phyloP scores from a whole-genome alignment of 53 echinoderm and acorn worm genomes.

The Pentamera pediparva region DNA sequence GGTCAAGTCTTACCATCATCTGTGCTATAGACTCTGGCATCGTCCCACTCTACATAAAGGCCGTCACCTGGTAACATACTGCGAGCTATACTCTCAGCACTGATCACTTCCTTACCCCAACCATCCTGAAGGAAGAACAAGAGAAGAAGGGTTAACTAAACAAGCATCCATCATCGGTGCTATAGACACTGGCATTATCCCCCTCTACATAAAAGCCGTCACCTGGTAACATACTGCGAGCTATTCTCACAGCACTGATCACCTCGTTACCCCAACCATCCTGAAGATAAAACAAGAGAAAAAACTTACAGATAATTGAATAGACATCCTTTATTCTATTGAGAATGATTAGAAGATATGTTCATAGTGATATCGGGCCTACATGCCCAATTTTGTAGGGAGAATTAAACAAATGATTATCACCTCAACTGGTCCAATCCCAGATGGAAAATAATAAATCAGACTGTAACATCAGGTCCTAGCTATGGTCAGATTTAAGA shows the following conservation, averaged over 20 bases:
- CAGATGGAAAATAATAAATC: too few relatives aligned
- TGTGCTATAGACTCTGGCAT: conserved; percentile 93
- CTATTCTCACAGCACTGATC: conserved; percentile 74
- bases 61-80: conserved; percentile 91
- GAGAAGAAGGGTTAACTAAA: too few relatives aligned
- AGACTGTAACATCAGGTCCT: too few relatives aligned
- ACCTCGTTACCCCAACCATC: conserved; percentile 86
- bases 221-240: conserved; percentile 78
- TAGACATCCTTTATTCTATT: too few relatives aligned
- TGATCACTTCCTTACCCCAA: conserved; percentile 80
- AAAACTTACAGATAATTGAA: too few relatives aligned
- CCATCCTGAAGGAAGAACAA: conserved; percentile 63
- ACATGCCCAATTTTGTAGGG: too few relatives aligned
- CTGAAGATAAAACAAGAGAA: conserved; percentile 37
- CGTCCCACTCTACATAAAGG: conserved; percentile 90
- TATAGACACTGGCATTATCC: conserved; percentile 93
- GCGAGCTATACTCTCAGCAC: conserved; percentile 72
- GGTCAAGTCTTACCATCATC: conserved; percentile 70
- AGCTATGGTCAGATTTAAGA: too few relatives aligned
- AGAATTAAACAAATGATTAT: too few relatives aligned
- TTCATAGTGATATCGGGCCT: too few relatives aligned
- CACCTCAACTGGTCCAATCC: too few relatives aligned
- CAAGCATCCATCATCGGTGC: conserved; percentile 91
- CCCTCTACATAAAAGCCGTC: conserved; percentile 95
- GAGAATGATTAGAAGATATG: too few relatives aligned